Conservation (phyloP, 2,797 vertebrate genomes). For the Pseudotriccus pelzelni region DNA sequence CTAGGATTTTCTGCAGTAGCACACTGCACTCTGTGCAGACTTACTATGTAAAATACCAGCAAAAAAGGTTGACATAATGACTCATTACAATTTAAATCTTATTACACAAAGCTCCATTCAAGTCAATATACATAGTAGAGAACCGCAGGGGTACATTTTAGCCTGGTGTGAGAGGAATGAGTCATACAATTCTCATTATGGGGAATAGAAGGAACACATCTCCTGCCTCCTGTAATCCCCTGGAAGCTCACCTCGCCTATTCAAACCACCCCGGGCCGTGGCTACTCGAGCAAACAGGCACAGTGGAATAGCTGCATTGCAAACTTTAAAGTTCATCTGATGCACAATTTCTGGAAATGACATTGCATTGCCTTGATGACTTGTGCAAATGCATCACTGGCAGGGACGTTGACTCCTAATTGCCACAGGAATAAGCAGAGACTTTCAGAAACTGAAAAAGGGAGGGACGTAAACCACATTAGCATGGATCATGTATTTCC, state of each 20-base stretch:
- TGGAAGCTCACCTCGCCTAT: background rate
- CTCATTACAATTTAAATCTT: constrained; percentile 57
- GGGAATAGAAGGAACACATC: background rate
- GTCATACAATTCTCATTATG: background rate
- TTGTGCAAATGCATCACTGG: background rate
- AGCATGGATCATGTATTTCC: background rate
- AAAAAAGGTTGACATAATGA: constrained; percentile 9
- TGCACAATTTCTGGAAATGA: background rate
- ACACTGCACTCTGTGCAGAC: background rate
- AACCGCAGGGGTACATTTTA: constrained; percentile 10
- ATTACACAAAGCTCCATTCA: constrained; percentile 43
- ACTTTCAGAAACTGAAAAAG: background rate
- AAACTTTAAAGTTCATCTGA: background rate
- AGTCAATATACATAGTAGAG: background rate
- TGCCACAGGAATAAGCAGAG: background rate
- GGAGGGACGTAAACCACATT: background rate
- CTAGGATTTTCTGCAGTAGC: background rate
- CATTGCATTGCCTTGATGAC: background rate
- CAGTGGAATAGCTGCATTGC: background rate
- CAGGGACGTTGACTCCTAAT: background rate
- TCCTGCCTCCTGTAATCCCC: background rate
- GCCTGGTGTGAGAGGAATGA: constrained; percentile 18
- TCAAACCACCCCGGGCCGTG: background rate
- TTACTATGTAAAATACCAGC: background rate
- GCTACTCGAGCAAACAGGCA: background rate